These are phyloP conservation scores for Cynocephalus volans DNA, from an alignment of 2,113 vertebrate genomes.

Conservation along the genomic window DNA sequence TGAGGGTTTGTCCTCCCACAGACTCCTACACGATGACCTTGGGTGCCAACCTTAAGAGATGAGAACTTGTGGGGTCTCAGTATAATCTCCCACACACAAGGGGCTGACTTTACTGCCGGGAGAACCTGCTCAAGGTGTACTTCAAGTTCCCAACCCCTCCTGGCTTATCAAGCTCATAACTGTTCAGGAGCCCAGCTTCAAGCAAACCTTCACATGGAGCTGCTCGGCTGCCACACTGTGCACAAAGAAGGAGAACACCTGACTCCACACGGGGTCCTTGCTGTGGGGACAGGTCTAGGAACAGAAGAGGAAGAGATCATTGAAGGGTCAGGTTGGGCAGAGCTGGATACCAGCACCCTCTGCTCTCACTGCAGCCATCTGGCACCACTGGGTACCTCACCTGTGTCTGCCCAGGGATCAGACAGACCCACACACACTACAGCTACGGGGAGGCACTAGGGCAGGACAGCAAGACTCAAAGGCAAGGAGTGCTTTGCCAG, in stretches of 20 bases:
- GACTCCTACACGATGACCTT: not conserved
- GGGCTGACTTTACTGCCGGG: not conserved
- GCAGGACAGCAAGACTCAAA: not conserved
- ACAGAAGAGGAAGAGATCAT: not conserved
- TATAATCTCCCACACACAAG: too few relatives aligned
- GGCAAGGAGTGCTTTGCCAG: not conserved
- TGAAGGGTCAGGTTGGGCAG: not conserved
- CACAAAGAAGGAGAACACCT: slow-evolving; percentile 97
- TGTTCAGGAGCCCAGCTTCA: not conserved
- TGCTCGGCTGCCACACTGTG: slow-evolving; percentile 90
- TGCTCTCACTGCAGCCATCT: not conserved
- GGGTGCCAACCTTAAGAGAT: not conserved
- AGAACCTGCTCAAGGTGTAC: not conserved
- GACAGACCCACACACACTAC: not conserved
- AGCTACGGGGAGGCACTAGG: not conserved
- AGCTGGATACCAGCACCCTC: not conserved
- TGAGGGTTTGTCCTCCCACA: not conserved
- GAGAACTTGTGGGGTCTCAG: not conserved
- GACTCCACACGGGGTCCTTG: slow-evolving; percentile 95
- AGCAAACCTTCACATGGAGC: slow-evolving; percentile 93
- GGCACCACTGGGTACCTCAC: not conserved
- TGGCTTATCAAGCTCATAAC: not conserved
- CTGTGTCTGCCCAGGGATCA: not conserved
- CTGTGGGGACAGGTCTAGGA: slow-evolving; percentile 92
- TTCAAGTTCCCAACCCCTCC: not conserved